Evolutionary conservation across 2,113 vertebrate species (phyloP).

Genomic region (Glareola pratincola): DNA sequence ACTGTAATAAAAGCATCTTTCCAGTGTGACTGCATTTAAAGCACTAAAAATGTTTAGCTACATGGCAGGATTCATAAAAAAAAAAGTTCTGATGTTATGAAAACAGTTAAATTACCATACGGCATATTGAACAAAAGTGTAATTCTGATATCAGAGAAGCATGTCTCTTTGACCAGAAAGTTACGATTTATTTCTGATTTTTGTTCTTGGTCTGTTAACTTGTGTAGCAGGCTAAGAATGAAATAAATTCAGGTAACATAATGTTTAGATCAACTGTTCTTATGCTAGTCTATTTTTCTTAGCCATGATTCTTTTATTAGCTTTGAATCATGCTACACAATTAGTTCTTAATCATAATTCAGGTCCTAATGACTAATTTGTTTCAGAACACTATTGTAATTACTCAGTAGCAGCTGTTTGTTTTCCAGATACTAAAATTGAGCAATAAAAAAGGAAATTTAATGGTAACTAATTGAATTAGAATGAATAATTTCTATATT

Average conservation of each 20-base stretch:
- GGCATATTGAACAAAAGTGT: not conserved
- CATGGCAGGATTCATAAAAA: not conserved
- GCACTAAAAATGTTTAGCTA: not conserved
- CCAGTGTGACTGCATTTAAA: not conserved
- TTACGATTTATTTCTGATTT: not conserved
- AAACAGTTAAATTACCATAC: not conserved
- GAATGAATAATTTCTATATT: not conserved
- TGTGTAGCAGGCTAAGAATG: not conserved
- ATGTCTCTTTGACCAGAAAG: not conserved
- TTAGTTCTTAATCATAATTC: conserved; percentile 26
- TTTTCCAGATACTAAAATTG: conserved; percentile 16
- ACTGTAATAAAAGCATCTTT: not conserved
- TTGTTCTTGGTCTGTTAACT: not conserved
- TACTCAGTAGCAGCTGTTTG: conserved; percentile 36
- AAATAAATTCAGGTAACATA: not conserved
- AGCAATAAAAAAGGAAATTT: not conserved
- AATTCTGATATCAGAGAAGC: not conserved
- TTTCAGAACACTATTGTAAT: conserved; percentile 40
- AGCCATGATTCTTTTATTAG: not conserved
- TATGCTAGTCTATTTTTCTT: not conserved
- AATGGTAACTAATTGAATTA: not conserved
- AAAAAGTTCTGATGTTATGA: not conserved
- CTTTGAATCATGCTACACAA: not conserved
- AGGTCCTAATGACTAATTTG: conserved; percentile 53
- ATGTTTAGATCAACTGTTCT: not conserved